phyloP scores from a whole-genome alignment of 2,113 vertebrate species.

The Rhineura floridana region DNA sequence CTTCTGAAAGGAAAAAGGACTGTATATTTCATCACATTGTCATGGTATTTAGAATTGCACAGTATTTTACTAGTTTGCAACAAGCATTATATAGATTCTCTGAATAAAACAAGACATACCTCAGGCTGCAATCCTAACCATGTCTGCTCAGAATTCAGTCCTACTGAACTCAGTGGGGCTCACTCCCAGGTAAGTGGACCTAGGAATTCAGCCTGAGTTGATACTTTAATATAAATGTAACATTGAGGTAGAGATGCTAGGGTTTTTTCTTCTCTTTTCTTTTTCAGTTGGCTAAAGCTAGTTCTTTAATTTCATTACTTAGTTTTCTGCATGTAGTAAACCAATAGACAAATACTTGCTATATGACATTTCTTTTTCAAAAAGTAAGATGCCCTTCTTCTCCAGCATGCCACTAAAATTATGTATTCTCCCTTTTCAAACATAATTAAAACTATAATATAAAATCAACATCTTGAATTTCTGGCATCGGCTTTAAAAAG shows the following conservation, averaged over 20 bases:
- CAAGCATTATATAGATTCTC: background rate
- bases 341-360: background rate
- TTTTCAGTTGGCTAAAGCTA: conserved; percentile 35
- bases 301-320: conserved; percentile 31
- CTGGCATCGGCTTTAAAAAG: conserved; percentile 37
- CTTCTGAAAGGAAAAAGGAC: background rate
- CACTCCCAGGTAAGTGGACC: too few species aligned
- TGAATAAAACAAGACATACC: background rate
- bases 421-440: background rate
- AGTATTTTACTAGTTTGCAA: background rate
- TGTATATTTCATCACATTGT: background rate
- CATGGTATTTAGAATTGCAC: conserved; percentile 33
- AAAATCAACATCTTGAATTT: conserved; percentile 37
- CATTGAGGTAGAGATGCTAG: conserved; percentile 72
- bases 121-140: background rate
- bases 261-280: background rate
- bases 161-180: too few species aligned
- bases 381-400: background rate
- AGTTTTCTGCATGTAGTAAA: conserved; percentile 19
- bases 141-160: too few species aligned
- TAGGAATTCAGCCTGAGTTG: too few species aligned
- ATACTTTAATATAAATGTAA: conserved; percentile 4
- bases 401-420: background rate
- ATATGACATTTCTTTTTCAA: conserved; percentile 35
- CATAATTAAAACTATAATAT: conserved; percentile 5